These are phyloP conservation scores for Sciurus carolinensis DNA, from an alignment of 2,797 vertebrate genomes.

Conservation along the genomic window DNA sequence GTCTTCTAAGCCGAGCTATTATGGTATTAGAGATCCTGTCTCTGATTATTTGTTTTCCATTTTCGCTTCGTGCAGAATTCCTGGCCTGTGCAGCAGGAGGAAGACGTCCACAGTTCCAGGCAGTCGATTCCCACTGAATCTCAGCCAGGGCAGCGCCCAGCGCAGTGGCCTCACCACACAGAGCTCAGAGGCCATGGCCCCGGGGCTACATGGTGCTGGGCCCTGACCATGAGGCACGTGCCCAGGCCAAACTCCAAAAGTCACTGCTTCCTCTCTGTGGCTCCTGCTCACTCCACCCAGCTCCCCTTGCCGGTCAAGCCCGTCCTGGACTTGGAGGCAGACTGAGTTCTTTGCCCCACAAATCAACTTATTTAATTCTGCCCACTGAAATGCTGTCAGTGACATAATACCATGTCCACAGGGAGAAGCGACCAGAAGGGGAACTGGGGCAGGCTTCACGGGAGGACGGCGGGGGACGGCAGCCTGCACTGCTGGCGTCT, in stretches of 20 bases:
- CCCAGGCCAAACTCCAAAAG: background rate
- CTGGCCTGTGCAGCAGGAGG: background rate
- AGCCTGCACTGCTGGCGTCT: fast-evolving
- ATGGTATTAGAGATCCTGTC: background rate
- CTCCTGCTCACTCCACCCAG: background rate
- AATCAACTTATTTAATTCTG: background rate
- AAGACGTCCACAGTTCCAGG: background rate
- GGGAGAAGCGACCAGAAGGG: background rate
- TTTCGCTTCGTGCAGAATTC: background rate
- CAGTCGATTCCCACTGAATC: background rate
- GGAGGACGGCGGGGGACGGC: fast-evolving
- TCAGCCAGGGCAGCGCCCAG: background rate
- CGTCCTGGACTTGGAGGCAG: background rate
- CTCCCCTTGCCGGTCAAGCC: background rate
- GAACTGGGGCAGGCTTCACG: fast-evolving
- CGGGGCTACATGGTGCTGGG: fast-evolving
- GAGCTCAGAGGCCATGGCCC: fast-evolving
- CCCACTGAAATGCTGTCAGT: background rate
- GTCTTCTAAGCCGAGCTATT: background rate
- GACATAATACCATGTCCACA: background rate
- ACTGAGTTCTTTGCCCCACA: background rate
- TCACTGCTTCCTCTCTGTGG: fast-evolving
- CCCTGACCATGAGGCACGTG: background rate
- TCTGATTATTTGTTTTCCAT: background rate
- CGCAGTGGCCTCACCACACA: fast-evolving